These are phyloP conservation scores for Anguilla pacifica DNA, from an alignment of 2,797 vertebrate genomes.

Conservation along the genomic window DNA sequence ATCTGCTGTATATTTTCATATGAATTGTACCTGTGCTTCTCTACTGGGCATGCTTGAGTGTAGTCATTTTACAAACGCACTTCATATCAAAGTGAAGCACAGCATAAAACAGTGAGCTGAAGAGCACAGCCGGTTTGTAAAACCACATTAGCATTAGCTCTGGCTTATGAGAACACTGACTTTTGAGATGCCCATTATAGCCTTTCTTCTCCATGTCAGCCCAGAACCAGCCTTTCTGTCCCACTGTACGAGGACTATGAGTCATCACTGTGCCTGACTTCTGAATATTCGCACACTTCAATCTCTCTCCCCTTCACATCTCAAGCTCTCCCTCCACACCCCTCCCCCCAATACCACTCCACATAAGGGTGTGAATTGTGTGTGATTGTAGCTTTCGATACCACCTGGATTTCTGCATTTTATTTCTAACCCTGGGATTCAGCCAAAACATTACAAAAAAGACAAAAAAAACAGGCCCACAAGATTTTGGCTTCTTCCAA, in stretches of 20 bases:
- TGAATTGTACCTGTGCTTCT: not conserved
- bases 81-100: not conserved
- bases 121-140: not conserved
- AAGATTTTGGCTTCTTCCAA: constrained; percentile 48
- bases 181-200: constrained; percentile 26
- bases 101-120: not conserved
- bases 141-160: not conserved
- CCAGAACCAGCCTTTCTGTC: not conserved
- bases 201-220: not conserved
- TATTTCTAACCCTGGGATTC: constrained; percentile 55
- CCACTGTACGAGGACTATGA: not conserved
- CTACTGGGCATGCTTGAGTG: not conserved
- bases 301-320: not conserved
- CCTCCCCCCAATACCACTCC: not conserved
- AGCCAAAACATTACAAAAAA: constrained; percentile 63
- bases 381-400: constrained; percentile 41
- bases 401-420: constrained; percentile 73
- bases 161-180: not conserved
- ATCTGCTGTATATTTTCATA: constrained; percentile 5
- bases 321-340: not conserved
- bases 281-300: not conserved
- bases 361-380: not conserved
- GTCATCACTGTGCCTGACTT: not conserved
- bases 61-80: constrained; percentile 8
- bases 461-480: constrained; percentile 42